phyloP scores from a whole-genome alignment of 2,113 vertebrate genomes.

The Jaculus jaculus region DNA sequence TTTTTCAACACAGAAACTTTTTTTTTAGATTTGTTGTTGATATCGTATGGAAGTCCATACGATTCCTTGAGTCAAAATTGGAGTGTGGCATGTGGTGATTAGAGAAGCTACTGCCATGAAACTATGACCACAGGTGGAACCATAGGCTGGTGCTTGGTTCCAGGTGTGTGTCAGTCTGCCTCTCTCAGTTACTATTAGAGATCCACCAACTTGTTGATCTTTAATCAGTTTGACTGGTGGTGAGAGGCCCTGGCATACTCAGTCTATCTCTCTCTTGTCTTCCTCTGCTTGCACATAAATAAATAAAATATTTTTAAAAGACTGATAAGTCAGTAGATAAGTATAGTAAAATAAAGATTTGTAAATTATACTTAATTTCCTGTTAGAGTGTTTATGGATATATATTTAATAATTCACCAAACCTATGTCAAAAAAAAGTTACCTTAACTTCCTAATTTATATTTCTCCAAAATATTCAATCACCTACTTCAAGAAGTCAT shows the following conservation, averaged over 20 bases:
- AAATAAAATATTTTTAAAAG: too few relatives aligned
- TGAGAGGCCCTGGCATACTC: too few relatives aligned
- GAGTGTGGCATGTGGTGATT: neutral
- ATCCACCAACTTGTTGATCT: neutral
- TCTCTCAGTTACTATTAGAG: neutral
- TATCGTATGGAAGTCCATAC: neutral
- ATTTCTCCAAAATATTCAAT: constrained; percentile 4
- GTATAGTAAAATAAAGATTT: constrained; percentile 43
- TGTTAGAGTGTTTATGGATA: constrained; percentile 55
- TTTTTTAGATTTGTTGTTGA: neutral
- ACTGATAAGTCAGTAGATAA: neutral
- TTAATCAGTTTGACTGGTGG: neutral
- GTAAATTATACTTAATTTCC: constrained; percentile 64
- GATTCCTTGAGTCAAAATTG: neutral
- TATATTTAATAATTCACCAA: constrained; percentile 59
- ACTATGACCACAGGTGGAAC: neutral
- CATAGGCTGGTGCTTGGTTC: neutral
- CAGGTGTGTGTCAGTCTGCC: neutral
- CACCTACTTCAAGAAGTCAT: neutral
- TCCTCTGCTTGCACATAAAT: too few relatives aligned
- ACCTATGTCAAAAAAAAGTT: constrained; percentile 17
- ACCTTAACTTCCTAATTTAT: neutral
- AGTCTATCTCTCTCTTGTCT: too few relatives aligned
- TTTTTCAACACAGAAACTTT: neutral
- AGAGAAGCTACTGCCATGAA: neutral